phyloP scores from a whole-genome alignment of 2,888 invertebrate species.

The Dione juno region DNA sequence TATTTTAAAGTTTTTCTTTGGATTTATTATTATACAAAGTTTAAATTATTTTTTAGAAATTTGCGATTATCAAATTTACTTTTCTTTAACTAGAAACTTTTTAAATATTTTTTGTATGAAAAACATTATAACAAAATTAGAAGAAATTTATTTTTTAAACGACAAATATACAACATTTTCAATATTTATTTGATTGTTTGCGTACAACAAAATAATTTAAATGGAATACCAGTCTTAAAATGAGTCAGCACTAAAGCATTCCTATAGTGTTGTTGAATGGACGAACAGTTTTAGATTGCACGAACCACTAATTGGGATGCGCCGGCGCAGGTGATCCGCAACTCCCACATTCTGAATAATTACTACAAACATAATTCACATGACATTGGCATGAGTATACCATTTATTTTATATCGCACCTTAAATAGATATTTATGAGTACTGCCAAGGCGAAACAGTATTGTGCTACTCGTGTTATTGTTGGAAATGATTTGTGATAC shows the following conservation, averaged over 20 bases:
- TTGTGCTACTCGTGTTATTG: constrained; percentile 15
- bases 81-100: too few species aligned
- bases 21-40: too few species aligned
- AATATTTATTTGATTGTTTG: not conserved
- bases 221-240: constrained; percentile 17
- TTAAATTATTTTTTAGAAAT: too few species aligned
- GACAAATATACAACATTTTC: not conserved
- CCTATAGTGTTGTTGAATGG: constrained; percentile 46
- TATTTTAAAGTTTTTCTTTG: too few species aligned
- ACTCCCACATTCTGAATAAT: constrained; percentile 42
- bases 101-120: too few species aligned
- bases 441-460: constrained; percentile 31
- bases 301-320: constrained; percentile 51
- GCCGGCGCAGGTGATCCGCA: constrained; percentile 51
- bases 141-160: too few species aligned
- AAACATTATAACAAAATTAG: too few species aligned
- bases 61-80: too few species aligned
- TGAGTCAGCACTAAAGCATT: constrained; percentile 49
- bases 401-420: constrained; percentile 40
- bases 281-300: constrained; percentile 55
- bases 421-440: constrained; percentile 38
- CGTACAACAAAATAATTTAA: not conserved
- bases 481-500: constrained; percentile 22
- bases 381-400: constrained; percentile 42
- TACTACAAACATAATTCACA: constrained; percentile 45